Evolutionary conservation across 2,113 vertebrate species (phyloP).

Genomic region (Leucoraja erinaceus): DNA sequence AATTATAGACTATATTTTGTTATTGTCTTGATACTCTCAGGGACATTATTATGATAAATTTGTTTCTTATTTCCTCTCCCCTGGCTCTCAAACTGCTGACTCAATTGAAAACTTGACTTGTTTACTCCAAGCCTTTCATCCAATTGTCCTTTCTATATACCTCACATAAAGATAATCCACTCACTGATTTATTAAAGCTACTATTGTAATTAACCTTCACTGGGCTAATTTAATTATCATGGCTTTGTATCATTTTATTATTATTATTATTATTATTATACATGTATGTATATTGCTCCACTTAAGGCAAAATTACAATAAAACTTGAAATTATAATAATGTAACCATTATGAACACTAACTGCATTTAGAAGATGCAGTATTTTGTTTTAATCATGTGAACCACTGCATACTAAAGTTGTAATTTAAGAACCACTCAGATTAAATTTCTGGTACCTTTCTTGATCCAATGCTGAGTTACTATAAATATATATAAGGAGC

Average conservation of each 20-base stretch:
- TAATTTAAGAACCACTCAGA: conserved; percentile 13
- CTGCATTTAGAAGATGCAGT: neutral
- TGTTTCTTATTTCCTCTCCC: neutral
- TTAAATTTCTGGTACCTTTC: conserved; percentile 9
- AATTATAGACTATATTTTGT: neutral
- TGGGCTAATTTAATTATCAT: neutral
- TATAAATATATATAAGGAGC: conserved; percentile 11
- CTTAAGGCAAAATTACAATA: neutral
- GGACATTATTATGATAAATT: neutral
- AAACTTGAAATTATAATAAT: neutral
- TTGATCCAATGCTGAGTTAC: neutral
- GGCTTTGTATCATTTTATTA: neutral
- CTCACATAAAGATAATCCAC: neutral
- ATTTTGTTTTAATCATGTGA: neutral
- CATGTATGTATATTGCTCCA: neutral
- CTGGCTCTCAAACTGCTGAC: neutral
- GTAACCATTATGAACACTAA: neutral
- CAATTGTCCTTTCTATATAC: neutral
- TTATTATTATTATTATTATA: neutral
- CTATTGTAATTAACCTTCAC: neutral
- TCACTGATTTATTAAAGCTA: neutral
- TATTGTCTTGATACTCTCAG: neutral
- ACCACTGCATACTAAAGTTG: neutral
- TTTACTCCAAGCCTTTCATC: neutral
- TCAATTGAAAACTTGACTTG: neutral